phyloP scores from a whole-genome alignment of 2,888 invertebrate species.

The Oxytorus armatus region DNA sequence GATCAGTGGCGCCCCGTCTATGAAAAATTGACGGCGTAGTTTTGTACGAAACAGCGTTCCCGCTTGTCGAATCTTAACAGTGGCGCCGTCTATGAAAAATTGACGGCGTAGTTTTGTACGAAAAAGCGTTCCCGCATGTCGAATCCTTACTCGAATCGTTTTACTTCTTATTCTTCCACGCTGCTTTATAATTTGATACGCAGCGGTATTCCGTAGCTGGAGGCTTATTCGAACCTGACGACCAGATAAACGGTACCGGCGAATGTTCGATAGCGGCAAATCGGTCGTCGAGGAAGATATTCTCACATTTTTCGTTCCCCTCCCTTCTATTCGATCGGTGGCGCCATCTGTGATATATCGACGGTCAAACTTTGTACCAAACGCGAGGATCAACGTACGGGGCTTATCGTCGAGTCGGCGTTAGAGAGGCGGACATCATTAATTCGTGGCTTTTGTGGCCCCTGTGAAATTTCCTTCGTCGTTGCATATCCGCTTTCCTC shows the following conservation, averaged over 20 bases:
- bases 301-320: no score
- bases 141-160: no score
- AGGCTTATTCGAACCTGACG: no score
- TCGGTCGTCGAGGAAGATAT: no score
- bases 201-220: no score
- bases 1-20: background rate
- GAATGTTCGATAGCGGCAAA: no score
- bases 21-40: background rate
- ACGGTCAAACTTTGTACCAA: slow-evolving; percentile 1
- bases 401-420: background rate
- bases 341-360: slow-evolving; percentile 14
- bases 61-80: no score
- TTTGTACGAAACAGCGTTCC: background rate
- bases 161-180: no score
- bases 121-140: background rate
- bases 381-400: background rate
- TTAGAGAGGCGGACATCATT: no score
- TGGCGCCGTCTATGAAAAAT: background rate
- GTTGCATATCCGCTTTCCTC: slow-evolving; percentile 54
- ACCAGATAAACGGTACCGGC: no score
- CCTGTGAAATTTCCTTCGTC: slow-evolving; percentile 26
- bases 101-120: background rate
- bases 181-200: no score
- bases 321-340: background rate
- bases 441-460: no score